These are phyloP conservation scores for Lepilemur septentrionalis DNA, from an alignment of 2,797 vertebrate genomes.

Conservation along the genomic window DNA sequence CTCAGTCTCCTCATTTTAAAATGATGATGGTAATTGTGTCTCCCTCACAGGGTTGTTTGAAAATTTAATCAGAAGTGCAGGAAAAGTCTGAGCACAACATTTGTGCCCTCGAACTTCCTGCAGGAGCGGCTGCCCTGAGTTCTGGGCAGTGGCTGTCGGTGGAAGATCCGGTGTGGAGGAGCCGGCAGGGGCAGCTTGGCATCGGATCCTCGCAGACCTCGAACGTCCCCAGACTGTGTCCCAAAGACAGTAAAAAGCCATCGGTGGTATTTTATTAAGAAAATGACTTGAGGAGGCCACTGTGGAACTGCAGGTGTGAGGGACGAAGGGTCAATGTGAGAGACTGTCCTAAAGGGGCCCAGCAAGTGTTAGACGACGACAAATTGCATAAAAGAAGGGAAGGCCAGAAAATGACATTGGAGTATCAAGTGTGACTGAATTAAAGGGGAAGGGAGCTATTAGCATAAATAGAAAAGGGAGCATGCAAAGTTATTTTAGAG, in stretches of 20 bases:
- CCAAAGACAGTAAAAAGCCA: neutral
- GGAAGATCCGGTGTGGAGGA: fast-evolving
- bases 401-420: fast-evolving
- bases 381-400: neutral
- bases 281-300: neutral
- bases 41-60: neutral
- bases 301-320: neutral
- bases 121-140: neutral
- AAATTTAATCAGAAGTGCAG: neutral
- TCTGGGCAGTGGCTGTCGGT: fast-evolving
- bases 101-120: fast-evolving
- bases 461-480: neutral
- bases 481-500: neutral
- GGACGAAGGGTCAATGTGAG: neutral
- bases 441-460: neutral
- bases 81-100: neutral
- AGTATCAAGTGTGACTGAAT: neutral
- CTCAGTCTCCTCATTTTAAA: neutral
- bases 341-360: neutral
- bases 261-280: neutral
- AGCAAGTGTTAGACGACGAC: neutral
- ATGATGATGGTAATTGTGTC: neutral
- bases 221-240: neutral
- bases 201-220: neutral
- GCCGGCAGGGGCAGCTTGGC: neutral